Evolutionary conservation across 2,797 vertebrate species (phyloP).

Genomic region (Epinephelus coioides): DNA sequence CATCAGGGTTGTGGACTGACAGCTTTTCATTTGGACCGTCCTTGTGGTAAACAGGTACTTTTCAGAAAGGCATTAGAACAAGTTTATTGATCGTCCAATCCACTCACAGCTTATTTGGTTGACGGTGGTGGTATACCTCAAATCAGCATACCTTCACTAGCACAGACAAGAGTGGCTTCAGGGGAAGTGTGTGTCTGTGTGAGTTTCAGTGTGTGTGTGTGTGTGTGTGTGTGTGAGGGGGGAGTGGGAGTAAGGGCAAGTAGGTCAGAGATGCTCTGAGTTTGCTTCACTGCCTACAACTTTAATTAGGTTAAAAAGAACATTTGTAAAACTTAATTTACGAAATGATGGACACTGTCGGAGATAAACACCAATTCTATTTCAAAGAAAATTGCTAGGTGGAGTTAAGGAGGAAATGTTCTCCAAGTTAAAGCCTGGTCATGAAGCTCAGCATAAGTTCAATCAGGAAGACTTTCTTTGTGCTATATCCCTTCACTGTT

Average conservation of each 20-base stretch:
- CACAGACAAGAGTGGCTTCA: neutral
- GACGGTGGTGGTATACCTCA: constrained; percentile 22
- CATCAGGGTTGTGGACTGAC: constrained; percentile 30
- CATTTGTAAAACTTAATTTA: neutral
- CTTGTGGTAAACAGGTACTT: constrained; percentile 44
- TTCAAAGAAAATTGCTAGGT: neutral
- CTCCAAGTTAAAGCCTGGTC: neutral
- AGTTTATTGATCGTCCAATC: constrained; percentile 31
- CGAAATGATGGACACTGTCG: neutral
- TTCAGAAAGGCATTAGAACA: constrained; percentile 36
- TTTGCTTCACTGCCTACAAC: constrained; percentile 9
- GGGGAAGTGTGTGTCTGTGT: neutral
- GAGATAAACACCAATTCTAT: neutral
- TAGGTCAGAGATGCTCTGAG: neutral
- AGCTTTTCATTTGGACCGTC: constrained; percentile 50
- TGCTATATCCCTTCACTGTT: too few species aligned
- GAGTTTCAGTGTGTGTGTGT: neutral
- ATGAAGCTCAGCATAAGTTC: too few species aligned
- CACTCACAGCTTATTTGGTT: constrained; percentile 30
- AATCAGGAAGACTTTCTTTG: too few species aligned
- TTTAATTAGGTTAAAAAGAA: constrained; percentile 4
- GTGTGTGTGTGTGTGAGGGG: neutral
- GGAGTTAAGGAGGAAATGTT: neutral
- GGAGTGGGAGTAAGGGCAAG: neutral
- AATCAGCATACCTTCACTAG: constrained; percentile 16